Evolutionary conservation across 2,797 vertebrate genomes (phyloP).

Genomic region (Hapalemur alaotrensis): DNA sequence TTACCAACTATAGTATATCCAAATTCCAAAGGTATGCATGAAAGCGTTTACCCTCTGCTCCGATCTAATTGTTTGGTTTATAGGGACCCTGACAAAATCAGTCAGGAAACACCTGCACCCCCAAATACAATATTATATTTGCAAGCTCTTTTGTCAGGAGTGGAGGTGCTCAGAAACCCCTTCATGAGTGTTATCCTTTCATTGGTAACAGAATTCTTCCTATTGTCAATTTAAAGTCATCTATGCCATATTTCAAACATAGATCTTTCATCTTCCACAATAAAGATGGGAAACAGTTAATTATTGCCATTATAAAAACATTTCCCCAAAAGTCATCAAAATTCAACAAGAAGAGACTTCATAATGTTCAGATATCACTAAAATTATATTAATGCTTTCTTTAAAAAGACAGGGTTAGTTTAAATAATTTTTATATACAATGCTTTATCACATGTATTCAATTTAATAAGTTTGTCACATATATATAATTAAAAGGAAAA

Average conservation of each 20-base stretch:
- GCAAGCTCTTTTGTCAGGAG: not conserved
- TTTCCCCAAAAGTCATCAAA: not conserved
- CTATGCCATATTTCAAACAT: not conserved
- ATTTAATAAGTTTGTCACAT: not conserved
- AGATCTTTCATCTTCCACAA: not conserved
- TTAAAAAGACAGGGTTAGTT: not conserved
- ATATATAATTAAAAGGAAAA: not conserved
- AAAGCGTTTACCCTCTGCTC: not conserved
- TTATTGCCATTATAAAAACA: not conserved
- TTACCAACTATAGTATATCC: not conserved
- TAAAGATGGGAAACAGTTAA: not conserved
- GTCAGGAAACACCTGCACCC: not conserved
- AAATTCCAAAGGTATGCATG: not conserved
- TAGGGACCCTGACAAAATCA: not conserved
- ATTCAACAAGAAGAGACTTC: not conserved
- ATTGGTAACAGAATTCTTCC: not conserved
- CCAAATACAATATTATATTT: not conserved
- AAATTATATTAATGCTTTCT: not conserved
- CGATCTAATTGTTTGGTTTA: conserved; percentile 26
- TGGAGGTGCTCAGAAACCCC: not conserved
- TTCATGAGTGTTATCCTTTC: not conserved
- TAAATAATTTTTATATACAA: not conserved
- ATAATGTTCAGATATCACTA: not conserved
- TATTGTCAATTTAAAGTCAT: not conserved
- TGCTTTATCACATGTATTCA: not conserved